These are phyloP conservation scores for Cepphus grylle DNA, from an alignment of 2,113 vertebrate genomes.

Conservation along the genomic window DNA sequence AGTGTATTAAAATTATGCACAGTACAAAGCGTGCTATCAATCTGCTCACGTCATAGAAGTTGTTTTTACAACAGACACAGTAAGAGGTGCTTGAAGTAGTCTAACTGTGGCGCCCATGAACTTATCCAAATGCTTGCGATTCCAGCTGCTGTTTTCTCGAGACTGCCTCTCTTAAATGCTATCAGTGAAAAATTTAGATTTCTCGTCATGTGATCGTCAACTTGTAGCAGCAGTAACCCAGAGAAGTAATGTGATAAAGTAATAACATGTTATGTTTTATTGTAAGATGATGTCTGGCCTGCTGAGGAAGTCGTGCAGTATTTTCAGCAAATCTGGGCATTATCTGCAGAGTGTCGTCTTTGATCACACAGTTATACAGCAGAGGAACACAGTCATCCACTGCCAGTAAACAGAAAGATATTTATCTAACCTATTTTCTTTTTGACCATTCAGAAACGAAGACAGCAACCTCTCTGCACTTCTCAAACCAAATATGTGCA, in stretches of 20 bases:
- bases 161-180: neutral
- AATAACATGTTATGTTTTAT: neutral
- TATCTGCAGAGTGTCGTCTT: neutral
- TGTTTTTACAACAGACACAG: neutral
- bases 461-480: neutral
- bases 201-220: neutral
- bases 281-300: neutral
- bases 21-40: neutral
- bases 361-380: neutral
- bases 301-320: neutral
- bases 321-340: neutral
- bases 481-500: neutral
- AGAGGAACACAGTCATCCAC: neutral
- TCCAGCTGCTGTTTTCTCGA: neutral
- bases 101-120: neutral
- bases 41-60: neutral
- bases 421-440: neutral
- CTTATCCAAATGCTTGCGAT: neutral
- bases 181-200: neutral
- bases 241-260: neutral
- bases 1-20: neutral
- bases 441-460: neutral
- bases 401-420: neutral
- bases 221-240: neutral
- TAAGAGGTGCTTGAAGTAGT: neutral